These are phyloP conservation scores for Sycobia sp. DNA, from an alignment of 1,140 invertebrate species.

Conservation along the genomic window DNA sequence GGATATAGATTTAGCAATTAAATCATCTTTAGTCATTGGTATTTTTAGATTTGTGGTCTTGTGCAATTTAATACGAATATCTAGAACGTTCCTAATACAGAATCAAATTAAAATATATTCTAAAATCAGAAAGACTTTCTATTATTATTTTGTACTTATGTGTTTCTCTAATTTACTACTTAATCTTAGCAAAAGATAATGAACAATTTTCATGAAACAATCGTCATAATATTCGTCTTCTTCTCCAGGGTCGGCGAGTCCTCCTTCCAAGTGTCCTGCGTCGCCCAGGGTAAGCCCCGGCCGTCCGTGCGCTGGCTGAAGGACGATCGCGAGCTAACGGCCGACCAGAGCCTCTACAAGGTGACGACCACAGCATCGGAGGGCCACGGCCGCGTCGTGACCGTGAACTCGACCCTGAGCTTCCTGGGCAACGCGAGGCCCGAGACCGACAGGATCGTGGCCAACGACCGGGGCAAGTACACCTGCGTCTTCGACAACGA, in stretches of 20 bases:
- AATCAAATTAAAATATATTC: too few species aligned
- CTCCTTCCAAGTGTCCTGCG: constrained; percentile 80
- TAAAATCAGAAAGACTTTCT: too few species aligned
- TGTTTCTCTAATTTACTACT: too few species aligned
- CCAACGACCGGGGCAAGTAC: constrained; percentile 84
- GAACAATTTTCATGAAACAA: too few species aligned
- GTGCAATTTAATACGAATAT: too few species aligned
- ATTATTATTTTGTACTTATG: too few species aligned
- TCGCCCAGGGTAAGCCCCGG: constrained; percentile 84
- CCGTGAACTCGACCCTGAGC: constrained; percentile 81
- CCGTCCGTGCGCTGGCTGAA: constrained; percentile 86
- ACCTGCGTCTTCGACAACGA: constrained; percentile 89
- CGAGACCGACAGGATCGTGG: constrained; percentile 76
- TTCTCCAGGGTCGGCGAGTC: constrained; percentile 75
- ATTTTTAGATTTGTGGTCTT: too few species aligned
- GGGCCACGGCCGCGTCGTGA: constrained; percentile 76
- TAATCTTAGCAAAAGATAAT: too few species aligned
- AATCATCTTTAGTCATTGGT: too few species aligned
- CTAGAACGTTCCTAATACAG: too few species aligned
- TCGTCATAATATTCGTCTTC: too few species aligned
- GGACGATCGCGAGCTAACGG: constrained; percentile 77
- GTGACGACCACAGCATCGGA: constrained; percentile 78
- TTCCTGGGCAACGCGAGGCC: constrained; percentile 78
- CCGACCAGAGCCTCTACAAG: constrained; percentile 77
- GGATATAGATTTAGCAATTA: too few species aligned